Evolutionary conservation across 2,113 vertebrate genomes (phyloP).

Genomic region (Microtus ochrogaster): DNA sequence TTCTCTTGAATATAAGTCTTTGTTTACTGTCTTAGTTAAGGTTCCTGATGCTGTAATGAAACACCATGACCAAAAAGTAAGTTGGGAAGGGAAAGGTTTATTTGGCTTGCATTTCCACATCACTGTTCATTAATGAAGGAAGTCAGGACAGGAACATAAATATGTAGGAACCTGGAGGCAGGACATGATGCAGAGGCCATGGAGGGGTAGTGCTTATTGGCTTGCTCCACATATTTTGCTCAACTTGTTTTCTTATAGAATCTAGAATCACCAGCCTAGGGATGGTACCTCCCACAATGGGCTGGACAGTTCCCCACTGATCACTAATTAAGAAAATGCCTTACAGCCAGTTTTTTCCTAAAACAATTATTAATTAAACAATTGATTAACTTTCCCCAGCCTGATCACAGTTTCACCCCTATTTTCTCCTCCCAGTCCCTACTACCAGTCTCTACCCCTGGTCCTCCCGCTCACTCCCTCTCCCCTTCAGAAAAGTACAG

Average conservation of each 20-base stretch:
- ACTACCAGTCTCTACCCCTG: not conserved
- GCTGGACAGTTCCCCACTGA: not conserved
- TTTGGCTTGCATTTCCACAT: not conserved
- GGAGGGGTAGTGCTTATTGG: not conserved
- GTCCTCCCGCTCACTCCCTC: not conserved
- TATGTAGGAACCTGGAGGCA: not conserved
- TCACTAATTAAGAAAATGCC: not conserved
- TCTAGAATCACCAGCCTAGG: not conserved
- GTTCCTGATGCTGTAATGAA: not conserved
- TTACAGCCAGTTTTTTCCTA: not conserved
- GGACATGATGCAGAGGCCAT: not conserved
- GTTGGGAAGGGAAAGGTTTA: not conserved
- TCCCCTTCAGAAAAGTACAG: not conserved
- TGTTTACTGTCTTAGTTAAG: not conserved
- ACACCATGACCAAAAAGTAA: not conserved
- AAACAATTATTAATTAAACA: not conserved
- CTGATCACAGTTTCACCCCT: not conserved
- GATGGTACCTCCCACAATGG: not conserved
- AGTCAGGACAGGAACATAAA: not conserved
- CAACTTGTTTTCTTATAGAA: not conserved
- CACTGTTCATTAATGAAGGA: not conserved
- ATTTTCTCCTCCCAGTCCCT: not conserved
- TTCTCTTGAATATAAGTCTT: conserved; percentile 17
- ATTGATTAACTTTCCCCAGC: not conserved
- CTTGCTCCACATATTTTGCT: not conserved